Evolutionary conservation across 2,113 vertebrate genomes (phyloP).

Genomic region (Rhinopithecus roxellana): DNA sequence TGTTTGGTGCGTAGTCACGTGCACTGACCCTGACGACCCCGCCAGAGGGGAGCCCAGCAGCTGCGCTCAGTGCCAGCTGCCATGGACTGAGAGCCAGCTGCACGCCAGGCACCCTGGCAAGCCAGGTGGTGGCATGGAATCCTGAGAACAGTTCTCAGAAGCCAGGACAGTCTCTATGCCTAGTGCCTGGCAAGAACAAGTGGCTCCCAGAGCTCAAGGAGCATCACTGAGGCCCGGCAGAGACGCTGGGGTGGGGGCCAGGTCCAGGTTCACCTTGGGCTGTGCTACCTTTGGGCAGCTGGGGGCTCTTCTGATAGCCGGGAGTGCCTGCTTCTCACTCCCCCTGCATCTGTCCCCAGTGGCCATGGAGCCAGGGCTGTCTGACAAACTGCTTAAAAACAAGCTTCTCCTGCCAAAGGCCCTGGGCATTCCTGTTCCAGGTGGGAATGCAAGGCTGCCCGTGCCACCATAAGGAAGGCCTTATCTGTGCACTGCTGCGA

Average conservation of each 20-base stretch:
- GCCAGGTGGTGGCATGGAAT: background rate
- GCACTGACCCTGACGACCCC: background rate
- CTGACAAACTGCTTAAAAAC: background rate
- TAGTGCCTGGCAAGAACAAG: fast-evolving
- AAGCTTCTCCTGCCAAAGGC: background rate
- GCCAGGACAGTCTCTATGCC: no score
- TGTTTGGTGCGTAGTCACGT: fast-evolving
- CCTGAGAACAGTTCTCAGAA: fast-evolving
- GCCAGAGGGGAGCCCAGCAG: background rate
- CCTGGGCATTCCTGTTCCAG: fast-evolving
- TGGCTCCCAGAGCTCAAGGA: background rate
- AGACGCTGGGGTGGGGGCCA: background rate
- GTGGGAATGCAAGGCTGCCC: background rate
- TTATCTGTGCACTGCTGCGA: fast-evolving
- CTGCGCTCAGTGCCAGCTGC: background rate
- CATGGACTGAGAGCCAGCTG: background rate
- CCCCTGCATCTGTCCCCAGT: no score
- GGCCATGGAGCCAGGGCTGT: background rate
- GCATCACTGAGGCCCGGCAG: background rate
- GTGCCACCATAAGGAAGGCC: fast-evolving
- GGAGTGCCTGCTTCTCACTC: background rate
- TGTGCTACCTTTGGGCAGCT: fast-evolving
- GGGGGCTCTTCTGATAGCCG: background rate
- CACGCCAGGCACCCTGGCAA: fast-evolving
- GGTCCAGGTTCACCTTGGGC: background rate